Percentiles rank a stretch among this genome's conserved stretches.
These are phyloP conservation scores for Pseudochirops corinnae DNA, from an alignment of 2,797 vertebrate genomes.

Conservation along the genomic window DNA sequence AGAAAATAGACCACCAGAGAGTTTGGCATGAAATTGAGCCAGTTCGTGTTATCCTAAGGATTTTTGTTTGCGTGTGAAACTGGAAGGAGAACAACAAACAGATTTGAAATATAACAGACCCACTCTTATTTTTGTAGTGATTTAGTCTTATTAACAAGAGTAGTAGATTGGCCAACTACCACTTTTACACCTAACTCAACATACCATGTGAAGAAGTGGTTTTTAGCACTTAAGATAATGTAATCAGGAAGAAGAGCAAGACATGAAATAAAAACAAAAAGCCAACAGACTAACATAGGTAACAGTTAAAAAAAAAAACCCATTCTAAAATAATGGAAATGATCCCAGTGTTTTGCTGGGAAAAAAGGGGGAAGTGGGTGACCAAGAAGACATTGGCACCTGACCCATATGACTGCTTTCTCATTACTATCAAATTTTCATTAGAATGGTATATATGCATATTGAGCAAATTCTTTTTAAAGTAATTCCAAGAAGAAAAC, in stretches of 20 bases:
- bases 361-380: background rate
- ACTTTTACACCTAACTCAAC: background rate
- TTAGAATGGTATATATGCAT: background rate
- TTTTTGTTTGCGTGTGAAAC: background rate
- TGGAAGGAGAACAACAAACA: background rate
- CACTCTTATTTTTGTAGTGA: background rate
- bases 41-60: background rate
- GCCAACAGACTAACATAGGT: background rate
- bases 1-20: background rate
- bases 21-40: background rate
- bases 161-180: background rate
- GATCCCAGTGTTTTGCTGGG: background rate
- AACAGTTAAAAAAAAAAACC: background rate
- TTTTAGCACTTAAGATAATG: background rate
- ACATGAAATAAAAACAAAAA: background rate
- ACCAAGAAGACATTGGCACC: background rate
- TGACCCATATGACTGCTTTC: background rate
- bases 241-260: background rate
- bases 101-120: background rate
- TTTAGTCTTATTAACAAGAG: background rate
- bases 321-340: background rate
- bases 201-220: background rate
- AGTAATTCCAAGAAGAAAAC: background rate
- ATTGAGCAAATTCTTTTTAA: background rate
- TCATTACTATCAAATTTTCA: background rate